These are phyloP conservation scores for Herminia tarsipennalis DNA, from an alignment of 2,888 invertebrate species.

Conservation along the genomic window DNA sequence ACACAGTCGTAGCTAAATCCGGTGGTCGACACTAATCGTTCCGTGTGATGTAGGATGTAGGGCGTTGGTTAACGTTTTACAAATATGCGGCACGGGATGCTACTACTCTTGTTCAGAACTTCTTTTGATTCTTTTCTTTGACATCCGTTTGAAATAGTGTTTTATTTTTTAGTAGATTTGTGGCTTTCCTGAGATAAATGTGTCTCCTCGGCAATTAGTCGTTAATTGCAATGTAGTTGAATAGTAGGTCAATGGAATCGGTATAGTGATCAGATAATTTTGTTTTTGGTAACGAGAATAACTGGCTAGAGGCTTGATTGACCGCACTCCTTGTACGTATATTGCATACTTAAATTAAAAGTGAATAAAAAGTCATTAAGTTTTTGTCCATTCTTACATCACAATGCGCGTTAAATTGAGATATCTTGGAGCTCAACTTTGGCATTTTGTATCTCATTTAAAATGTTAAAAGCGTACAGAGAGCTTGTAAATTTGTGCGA, in stretches of 20 bases:
- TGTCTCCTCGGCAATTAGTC: constrained; percentile 24
- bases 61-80: constrained; percentile 51
- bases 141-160: constrained; percentile 55
- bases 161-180: constrained; percentile 34
- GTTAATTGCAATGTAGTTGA: constrained; percentile 5
- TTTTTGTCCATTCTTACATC: constrained; percentile 2
- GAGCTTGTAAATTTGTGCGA: constrained; percentile 28
- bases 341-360: constrained; percentile 1
- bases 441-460: constrained; percentile 24
- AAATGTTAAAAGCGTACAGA: constrained; percentile 26
- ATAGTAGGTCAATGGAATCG: constrained; percentile 9
- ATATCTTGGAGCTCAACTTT: constrained; percentile 13
- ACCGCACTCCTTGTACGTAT: neutral
- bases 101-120: constrained; percentile 39
- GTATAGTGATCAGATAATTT: constrained; percentile 2
- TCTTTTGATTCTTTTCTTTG: constrained; percentile 44
- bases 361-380: neutral
- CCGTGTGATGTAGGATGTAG: constrained; percentile 61
- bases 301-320: neutral
- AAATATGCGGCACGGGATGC: constrained; percentile 58
- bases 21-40: constrained; percentile 72
- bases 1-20: constrained; percentile 71
- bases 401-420: constrained; percentile 25
- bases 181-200: constrained; percentile 20
- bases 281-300: too few relatives aligned